These are phyloP conservation scores for Microctenopoma stevenorrisi DNA, from an alignment of 2,797 vertebrate genomes.

Conservation along the genomic window DNA sequence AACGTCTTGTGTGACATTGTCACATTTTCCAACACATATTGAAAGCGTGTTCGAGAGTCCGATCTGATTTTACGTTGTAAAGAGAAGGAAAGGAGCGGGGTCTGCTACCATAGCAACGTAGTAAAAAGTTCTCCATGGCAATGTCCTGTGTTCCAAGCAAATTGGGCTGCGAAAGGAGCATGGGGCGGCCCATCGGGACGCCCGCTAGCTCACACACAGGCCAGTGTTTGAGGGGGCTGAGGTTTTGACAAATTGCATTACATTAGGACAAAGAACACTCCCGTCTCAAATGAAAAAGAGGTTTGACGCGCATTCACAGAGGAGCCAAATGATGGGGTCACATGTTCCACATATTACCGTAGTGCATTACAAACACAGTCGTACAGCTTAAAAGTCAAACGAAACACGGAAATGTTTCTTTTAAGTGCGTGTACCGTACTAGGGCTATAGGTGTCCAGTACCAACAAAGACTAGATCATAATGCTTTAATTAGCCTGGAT, in stretches of 20 bases:
- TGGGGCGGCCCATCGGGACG: conserved; percentile 55
- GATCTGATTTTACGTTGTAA: conserved; percentile 60
- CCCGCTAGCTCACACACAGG: conserved; percentile 48
- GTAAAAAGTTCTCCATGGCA: conserved; percentile 72
- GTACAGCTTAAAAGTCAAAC: no score
- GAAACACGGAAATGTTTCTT: no score
- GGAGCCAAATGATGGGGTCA: neutral
- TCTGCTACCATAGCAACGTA: conserved; percentile 76
- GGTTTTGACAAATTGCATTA: conserved; percentile 36
- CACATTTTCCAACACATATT: conserved; percentile 20
- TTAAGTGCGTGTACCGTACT: no score
- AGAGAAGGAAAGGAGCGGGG: conserved; percentile 37
- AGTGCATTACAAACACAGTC: neutral
- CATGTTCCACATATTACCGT: neutral
- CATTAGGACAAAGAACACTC: neutral
- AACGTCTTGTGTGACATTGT: conserved; percentile 9
- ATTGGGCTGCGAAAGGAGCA: conserved; percentile 74
- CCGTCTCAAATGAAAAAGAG: neutral
- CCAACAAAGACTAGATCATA: no score
- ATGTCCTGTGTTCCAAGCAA: conserved; percentile 77
- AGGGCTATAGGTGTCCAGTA: no score
- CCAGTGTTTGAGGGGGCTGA: conserved; percentile 11
- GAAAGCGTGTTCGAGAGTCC: conserved; percentile 33
- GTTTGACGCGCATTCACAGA: neutral
- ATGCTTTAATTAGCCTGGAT: no score